Conservation (phyloP, 2,888 invertebrate species). For the Steinernema scapterisci region DNA sequence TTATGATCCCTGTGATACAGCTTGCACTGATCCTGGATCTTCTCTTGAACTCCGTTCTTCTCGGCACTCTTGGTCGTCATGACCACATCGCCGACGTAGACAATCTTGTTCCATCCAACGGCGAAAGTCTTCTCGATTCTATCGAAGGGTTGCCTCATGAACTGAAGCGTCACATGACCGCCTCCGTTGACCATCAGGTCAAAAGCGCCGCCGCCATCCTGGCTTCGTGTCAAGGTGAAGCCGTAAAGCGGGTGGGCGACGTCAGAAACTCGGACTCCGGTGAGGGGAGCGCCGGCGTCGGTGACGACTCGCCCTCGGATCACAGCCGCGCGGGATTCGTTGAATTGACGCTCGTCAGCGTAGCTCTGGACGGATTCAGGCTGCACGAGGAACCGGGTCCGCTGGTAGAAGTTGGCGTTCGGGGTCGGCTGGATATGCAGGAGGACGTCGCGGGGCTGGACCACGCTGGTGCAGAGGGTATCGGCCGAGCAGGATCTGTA, state of each 20-base stretch:
- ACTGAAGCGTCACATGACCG: slow-evolving; percentile 82
- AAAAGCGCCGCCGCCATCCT: slow-evolving; percentile 76
- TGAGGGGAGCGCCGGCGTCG: slow-evolving; percentile 85
- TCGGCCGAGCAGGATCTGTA: slow-evolving; percentile 85
- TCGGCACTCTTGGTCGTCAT: slow-evolving; percentile 38
- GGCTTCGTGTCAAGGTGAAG: slow-evolving; percentile 73
- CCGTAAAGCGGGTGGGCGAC: slow-evolving; percentile 91
- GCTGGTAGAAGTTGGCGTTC: slow-evolving; percentile 83
- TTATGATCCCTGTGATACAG: slow-evolving; percentile 29
- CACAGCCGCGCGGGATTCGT: slow-evolving; percentile 96
- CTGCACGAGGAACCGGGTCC: slow-evolving; percentile 96
- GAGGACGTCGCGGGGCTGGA: slow-evolving; percentile 93
- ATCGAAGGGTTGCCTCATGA: slow-evolving; percentile 89
- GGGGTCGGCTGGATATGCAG: slow-evolving; percentile 94
- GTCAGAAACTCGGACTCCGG: slow-evolving; percentile 94
- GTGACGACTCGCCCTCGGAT: slow-evolving; percentile 96
- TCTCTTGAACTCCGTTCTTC: neutral
- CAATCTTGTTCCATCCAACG: slow-evolving; percentile 97
- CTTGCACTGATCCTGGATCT: slow-evolving; percentile 20
- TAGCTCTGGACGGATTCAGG: slow-evolving; percentile 98
- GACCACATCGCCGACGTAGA: slow-evolving; percentile 78
- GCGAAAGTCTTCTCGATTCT: slow-evolving; percentile 80
- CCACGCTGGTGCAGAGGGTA: slow-evolving; percentile 92
- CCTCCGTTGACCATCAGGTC: slow-evolving; percentile 98
- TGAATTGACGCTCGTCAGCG: slow-evolving; percentile 94